These are phyloP conservation scores for Peromyscus eremicus DNA, from an alignment of 2,797 vertebrate species.

Conservation along the genomic window DNA sequence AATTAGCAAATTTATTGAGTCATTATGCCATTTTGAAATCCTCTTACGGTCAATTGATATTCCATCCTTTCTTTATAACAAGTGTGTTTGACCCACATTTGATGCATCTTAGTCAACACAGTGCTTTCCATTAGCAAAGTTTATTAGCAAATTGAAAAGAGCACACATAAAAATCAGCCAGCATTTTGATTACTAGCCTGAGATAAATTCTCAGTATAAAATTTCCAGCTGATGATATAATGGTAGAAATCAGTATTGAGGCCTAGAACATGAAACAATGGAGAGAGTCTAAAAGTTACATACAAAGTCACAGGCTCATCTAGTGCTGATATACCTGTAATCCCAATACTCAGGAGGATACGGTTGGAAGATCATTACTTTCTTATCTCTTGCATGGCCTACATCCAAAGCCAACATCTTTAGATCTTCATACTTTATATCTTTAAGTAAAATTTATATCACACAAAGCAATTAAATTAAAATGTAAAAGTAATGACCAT, in stretches of 20 bases:
- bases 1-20: not conserved
- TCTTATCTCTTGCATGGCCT: not conserved
- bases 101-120: not conserved
- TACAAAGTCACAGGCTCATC: not conserved
- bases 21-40: not conserved
- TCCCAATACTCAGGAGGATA: not conserved
- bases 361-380: not conserved
- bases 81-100: not conserved
- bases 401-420: not conserved
- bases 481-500: not conserved
- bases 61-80: not conserved
- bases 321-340: not conserved
- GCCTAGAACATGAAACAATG: not conserved
- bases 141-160: constrained; percentile 5
- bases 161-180: not conserved
- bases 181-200: not conserved
- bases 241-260: not conserved
- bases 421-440: not conserved
- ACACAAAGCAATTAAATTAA: not conserved
- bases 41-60: not conserved
- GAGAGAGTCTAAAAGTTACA: not conserved
- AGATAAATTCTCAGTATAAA: not conserved
- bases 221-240: not conserved
- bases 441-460: not conserved
- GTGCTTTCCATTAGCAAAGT: not conserved